Evolutionary conservation across 2,113 vertebrate species (phyloP), one percentile per base, ranked within the genome.

Genomic region (Albula goreensis): DNA sequence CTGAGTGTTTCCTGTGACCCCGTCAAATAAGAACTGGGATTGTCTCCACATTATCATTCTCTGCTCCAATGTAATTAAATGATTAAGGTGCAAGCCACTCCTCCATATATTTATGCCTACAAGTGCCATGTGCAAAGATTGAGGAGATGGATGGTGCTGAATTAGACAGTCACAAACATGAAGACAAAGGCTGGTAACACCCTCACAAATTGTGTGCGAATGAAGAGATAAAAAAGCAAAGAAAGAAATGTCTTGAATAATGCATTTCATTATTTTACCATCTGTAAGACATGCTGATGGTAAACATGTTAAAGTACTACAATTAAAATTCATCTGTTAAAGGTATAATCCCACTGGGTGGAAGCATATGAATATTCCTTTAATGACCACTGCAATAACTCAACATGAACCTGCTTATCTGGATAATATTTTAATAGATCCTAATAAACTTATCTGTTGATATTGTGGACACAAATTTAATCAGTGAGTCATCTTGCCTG

Each of bases 361-460:
- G 85, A 50, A 81, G 48, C 52, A 9, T 66, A 81, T 80, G 41
- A 81, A 80, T 86, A 86, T 81, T 80, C 66, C 60, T 57, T 77
- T 60, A 82, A 83, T 83, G 81, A 60, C 41, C 13, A 57, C 12
- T 22, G 12, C 52, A 19, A 86, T 85, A 85, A 78, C 81, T 60
- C 83, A 63, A 83, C 2, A 12, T 19, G 79, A 83, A 88, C 84
- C 50, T 85, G 79, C 81, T 60, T 74, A 85, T 88, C 87, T 52
- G 57, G 85, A 84, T 88, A 48, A 48, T 70, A 77, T 78, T 82
- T 81, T 84, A 86, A 88, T 84, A 81, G 51, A 80, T 77, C 84
- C 80, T 83, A 88, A 90, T 86, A 90, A 87, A 87, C 79, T 52
- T 85, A 85, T 82, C 53, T 78, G 84, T 87, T 41, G 78, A 82